Conservation (phyloP, 1,140 invertebrate genomes). For the Bombus cullumanus region DNA sequence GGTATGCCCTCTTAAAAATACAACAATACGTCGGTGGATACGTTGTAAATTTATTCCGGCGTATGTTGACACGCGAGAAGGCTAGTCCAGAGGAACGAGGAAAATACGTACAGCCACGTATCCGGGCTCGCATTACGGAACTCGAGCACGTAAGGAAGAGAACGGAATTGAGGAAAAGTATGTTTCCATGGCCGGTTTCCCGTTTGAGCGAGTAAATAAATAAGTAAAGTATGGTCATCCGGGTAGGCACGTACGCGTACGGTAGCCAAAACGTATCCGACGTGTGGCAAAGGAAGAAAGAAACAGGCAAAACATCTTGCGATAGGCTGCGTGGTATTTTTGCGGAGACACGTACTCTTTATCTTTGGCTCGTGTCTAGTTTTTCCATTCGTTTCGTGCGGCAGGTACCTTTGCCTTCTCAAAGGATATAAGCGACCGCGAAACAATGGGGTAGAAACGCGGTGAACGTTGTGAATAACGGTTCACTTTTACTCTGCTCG, state of each 20-base stretch:
- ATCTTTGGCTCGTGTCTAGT: neutral
- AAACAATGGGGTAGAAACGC: constrained; percentile 50
- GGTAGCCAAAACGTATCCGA: neutral
- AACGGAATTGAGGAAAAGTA: constrained; percentile 57
- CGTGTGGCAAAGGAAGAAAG: neutral
- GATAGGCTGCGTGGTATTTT: neutral
- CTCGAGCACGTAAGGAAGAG: constrained; percentile 72
- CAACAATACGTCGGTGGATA: neutral
- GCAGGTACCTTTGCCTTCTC: constrained; percentile 1
- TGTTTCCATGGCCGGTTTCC: constrained; percentile 66
- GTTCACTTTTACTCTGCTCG: constrained; percentile 54
- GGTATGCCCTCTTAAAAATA: neutral
- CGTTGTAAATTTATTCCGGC: neutral
- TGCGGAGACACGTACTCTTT: constrained; percentile 36
- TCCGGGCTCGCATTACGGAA: constrained; percentile 67
- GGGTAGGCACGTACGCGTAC: neutral
- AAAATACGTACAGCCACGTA: constrained; percentile 20
- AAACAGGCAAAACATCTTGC: too few relatives aligned
- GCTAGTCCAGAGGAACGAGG: neutral
- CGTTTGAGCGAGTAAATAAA: constrained; percentile 71
- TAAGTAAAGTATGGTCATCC: constrained; percentile 68
- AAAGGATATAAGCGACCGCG: constrained; percentile 27
- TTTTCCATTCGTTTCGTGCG: constrained; percentile 26
- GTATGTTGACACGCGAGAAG: neutral
- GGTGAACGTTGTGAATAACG: constrained; percentile 47